Percentiles rank a stretch among this genome's conserved stretches.
Conservation (phyloP, 1,140 invertebrate species). For the Leguminivora glycinivorella region DNA sequence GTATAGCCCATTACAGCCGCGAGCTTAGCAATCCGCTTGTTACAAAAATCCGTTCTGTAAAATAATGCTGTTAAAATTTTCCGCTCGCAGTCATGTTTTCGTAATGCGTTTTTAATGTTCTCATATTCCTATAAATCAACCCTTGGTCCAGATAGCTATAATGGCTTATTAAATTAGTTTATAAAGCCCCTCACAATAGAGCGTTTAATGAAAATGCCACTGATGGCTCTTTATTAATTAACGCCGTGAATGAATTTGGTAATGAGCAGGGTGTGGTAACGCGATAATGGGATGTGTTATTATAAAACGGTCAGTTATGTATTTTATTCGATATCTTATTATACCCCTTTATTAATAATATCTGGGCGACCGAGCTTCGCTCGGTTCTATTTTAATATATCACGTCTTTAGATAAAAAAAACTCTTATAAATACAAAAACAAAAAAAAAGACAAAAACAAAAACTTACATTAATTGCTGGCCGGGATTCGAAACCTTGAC, state of each 20-base stretch:
- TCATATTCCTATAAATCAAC: conserved; percentile 77
- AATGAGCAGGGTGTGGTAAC: neutral
- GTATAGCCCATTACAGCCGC: conserved; percentile 9
- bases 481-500: too few species aligned
- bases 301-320: neutral
- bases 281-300: neutral
- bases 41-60: conserved; percentile 55
- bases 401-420: too few species aligned
- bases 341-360: too few species aligned
- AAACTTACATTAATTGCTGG: too few species aligned
- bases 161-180: conserved; percentile 77
- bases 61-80: conserved; percentile 67
- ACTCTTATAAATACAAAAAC: too few species aligned
- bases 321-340: too few species aligned
- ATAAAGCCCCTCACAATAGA: conserved; percentile 50
- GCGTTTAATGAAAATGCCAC: conserved; percentile 38
- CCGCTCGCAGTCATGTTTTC: conserved; percentile 74
- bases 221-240: conserved; percentile 33
- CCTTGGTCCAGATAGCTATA: conserved; percentile 76
- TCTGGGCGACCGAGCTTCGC: too few species aligned
- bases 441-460: too few species aligned
- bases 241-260: conserved; percentile 33
- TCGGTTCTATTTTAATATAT: too few species aligned
- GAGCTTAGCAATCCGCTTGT: conserved; percentile 23
- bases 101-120: conserved; percentile 79